Conservation (phyloP, 2,888 invertebrate genomes). For the Fragum whitleyi region DNA sequence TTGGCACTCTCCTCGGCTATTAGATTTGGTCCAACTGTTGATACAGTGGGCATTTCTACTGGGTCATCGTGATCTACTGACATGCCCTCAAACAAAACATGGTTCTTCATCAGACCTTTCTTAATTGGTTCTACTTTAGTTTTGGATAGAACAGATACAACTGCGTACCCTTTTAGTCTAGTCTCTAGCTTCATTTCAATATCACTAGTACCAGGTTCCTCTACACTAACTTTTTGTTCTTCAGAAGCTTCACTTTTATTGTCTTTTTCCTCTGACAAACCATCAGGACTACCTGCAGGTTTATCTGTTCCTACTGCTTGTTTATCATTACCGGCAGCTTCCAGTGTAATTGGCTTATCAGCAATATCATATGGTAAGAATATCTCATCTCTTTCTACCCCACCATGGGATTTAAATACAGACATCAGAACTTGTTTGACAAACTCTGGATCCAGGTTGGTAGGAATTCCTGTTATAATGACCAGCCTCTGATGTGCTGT, state of each 20-base stretch:
- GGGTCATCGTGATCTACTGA: conserved; percentile 71
- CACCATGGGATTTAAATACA: conserved; percentile 80
- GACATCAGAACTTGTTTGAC: conserved; percentile 76
- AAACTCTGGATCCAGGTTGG: conserved; percentile 69
- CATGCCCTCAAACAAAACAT: conserved; percentile 72
- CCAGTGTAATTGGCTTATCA: conserved; percentile 33
- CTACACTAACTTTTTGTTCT: conserved; percentile 20
- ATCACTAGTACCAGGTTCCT: conserved; percentile 21
- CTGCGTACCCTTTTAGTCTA: conserved; percentile 79
- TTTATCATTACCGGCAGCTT: conserved; percentile 28
- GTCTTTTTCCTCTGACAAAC: neutral
- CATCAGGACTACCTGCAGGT: conserved; percentile 12
- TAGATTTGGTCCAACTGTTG: conserved; percentile 78
- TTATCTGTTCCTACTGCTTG: conserved; percentile 37
- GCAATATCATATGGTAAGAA: conserved; percentile 77
- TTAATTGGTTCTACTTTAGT: conserved; percentile 81
- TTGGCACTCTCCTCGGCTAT: conserved; percentile 78
- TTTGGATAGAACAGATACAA: conserved; percentile 79
- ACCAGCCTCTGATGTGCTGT: conserved; percentile 81
- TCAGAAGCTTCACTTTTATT: conserved; percentile 31
- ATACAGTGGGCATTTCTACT: conserved; percentile 77
- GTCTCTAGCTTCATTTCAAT: conserved; percentile 35
- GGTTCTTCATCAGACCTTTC: conserved; percentile 77
- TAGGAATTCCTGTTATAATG: conserved; percentile 81
- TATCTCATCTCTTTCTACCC: conserved; percentile 80